Evolutionary conservation across 1,140 invertebrate species (phyloP), one percentile per base, ranked within the genome.

Genomic region (Agrypnia vestita): DNA sequence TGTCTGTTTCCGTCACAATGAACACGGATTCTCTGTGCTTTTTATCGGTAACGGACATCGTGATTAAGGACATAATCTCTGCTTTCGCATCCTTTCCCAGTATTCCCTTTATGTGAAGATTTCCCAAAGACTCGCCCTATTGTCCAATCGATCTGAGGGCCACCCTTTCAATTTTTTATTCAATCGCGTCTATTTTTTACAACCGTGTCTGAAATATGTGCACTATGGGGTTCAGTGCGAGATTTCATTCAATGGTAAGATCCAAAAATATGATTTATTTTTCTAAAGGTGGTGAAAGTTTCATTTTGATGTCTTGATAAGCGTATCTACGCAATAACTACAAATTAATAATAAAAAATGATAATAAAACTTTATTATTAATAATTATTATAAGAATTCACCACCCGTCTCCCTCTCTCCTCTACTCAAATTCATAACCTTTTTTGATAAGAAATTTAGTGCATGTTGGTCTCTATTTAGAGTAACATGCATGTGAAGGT

Each of bases 11-110:
- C 75, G 61, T 67, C 67, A 77, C 61, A 77, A 77, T 64, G 49
- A 64, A 21, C 19, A 35, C 46, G 44, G 15, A 67, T 77, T 77
- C 47, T 77, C 44, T 25, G 51, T 62, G 55, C 9, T 74, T 80
- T 83, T 83, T 83, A 83, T 83, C 82, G 79, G 78, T 81, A 80
- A 83, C 79, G 82, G 82, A 83, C 82, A 83, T 83, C 82, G 56
- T 83, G 82, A 83, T 83, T 79, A 81, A 76, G 77, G 74, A 73
- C 82, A 76, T 83, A 83, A 83, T 83, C 82, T 82, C 82, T 83
- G 73, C 73, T 80, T 81, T 83, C 82, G 80, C 77, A 81, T 83
- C 82, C 79, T 81, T 80, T 69, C 77, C 69, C 55, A 21, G 76
- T 77, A 78, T 76, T 73, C 56, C 76, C 47, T 79, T 81, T 76